Evolutionary conservation across 2,888 invertebrate species (phyloP).

Genomic region (Lottia gigantea): DNA sequence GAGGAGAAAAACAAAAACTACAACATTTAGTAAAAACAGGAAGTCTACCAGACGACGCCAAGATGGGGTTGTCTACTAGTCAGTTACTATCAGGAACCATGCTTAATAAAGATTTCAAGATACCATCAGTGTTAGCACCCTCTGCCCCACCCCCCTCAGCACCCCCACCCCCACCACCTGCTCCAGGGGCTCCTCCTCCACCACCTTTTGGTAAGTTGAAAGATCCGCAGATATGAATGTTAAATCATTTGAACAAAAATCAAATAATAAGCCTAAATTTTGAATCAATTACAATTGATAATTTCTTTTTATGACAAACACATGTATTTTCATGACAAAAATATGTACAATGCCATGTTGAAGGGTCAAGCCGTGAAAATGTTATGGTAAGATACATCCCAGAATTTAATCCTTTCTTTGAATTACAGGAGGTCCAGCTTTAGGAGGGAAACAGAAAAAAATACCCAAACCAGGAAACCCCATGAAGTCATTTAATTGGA

Average conservation of each 20-base stretch:
- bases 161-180: slow-evolving; percentile 54
- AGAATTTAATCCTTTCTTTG: background rate
- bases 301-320: no score
- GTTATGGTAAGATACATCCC: no score
- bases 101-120: slow-evolving; percentile 23
- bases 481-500: slow-evolving; percentile 97
- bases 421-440: slow-evolving; percentile 13
- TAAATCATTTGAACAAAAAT: no score
- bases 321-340: no score
- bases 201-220: slow-evolving; percentile 29
- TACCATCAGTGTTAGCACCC: slow-evolving; percentile 45
- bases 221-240: no score
- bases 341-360: no score
- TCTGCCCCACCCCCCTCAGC: slow-evolving; percentile 46
- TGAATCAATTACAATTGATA: no score
- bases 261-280: no score
- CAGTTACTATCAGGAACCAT: slow-evolving; percentile 35
- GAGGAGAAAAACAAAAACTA: slow-evolving; percentile 79
- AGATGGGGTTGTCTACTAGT: slow-evolving; percentile 71
- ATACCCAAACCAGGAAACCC: slow-evolving; percentile 93
- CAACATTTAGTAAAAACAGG: slow-evolving; percentile 90
- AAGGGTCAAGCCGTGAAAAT: no score
- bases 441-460: slow-evolving; percentile 74
- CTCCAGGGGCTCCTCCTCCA: slow-evolving; percentile 41
- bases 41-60: slow-evolving; percentile 92